Base-by-base conservation (phyloP, 2,113 vertebrate genomes). In the Cnemophilus loriae region DNA sequence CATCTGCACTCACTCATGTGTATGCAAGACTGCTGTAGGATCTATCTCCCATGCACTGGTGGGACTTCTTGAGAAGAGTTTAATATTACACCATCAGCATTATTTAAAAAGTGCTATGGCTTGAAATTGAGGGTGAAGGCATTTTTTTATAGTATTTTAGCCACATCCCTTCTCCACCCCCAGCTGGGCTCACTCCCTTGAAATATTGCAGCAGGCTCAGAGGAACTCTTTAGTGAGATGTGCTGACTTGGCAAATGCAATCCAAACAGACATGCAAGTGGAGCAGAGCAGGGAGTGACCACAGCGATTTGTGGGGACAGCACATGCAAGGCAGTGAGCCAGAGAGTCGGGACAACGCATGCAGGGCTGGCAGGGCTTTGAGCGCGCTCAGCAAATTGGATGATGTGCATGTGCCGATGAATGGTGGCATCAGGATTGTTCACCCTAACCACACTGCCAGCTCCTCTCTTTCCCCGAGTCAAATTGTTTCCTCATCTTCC, bases 331-430 rank as follows among this genome's bases (percentile, higher is more conserved):
- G 32, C 19, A 37, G 27, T 4, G 69, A 77, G 37, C n/a, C 82
- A 80, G 63, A 39, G 56, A 35, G 28, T 1, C 16, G 23, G 42
- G 26, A 75, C 30, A 46, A 10, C 0, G 0, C 49, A 6, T 0
- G 7, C 32, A 44, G 82, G 39, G 53, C 44, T 20, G 22, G 16
- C 49, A 42, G n/a, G 32, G 33, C 59, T 50, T 7, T 33, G 20
- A 59, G 55, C 0, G 0, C 3, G 13, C 39, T 1, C 10, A 61
- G 63, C 27, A 84, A 65, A 46, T 8, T 1, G 30, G 71, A 22
- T 2, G 5, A 30, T 7, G 14, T 12, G 41, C 4, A 21, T n/a
- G n/a, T n/a, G n/a, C n/a, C n/a, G n/a, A n/a, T 17, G 33, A 69
- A 27, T 1, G 8, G n/a, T 8, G 8, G 16, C 55, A 63, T 11